A percentile compares a stretch with the other conserved stretches of the same genome.
These are phyloP conservation scores for Aplysia californica DNA, from an alignment of 1,140 invertebrate species.

Conservation along the genomic window DNA sequence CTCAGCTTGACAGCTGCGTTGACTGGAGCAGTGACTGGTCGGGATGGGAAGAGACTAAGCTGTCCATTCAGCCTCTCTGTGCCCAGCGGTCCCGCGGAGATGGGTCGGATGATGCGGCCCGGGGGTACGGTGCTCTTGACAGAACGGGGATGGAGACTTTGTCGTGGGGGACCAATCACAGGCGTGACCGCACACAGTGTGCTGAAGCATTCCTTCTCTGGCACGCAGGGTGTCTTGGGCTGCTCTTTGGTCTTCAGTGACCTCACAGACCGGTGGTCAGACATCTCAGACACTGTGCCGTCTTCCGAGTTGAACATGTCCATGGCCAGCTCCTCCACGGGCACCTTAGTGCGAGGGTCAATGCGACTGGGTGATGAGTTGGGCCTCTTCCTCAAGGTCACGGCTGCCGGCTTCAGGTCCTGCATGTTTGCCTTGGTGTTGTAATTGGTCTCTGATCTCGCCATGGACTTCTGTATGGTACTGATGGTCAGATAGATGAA, in stretches of 20 bases:
- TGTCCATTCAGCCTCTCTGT: slow-evolving; percentile 12
- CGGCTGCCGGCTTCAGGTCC: slow-evolving; percentile 34
- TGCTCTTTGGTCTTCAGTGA: slow-evolving; percentile 46
- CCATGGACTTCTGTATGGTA: slow-evolving; percentile 60
- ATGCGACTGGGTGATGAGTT: slow-evolving; percentile 64
- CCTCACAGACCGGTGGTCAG: slow-evolving; percentile 45
- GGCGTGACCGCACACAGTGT: slow-evolving; percentile 50
- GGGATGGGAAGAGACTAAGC: slow-evolving; percentile 10
- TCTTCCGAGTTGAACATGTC: slow-evolving; percentile 43
- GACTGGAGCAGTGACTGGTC: slow-evolving; percentile 50
- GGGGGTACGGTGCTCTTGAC: slow-evolving; percentile 56
- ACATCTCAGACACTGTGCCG: slow-evolving; percentile 45
- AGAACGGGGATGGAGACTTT: slow-evolving; percentile 52
- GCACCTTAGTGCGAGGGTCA: slow-evolving; percentile 62
- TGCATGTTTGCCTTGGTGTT: slow-evolving; percentile 51
- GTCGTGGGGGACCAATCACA: slow-evolving; percentile 38
- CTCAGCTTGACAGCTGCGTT: slow-evolving; percentile 37
- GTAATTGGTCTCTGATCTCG: slow-evolving; percentile 45
- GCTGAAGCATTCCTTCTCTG: slow-evolving; percentile 45
- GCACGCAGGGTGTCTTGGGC: slow-evolving; percentile 30
- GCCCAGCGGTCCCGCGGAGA: slow-evolving; percentile 48
- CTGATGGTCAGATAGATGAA: slow-evolving; percentile 65
- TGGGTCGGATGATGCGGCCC: slow-evolving; percentile 55
- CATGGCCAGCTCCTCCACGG: slow-evolving; percentile 50
- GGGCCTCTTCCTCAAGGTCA: slow-evolving; percentile 47